phyloP scores from a whole-genome alignment of 35 echinoderm and acorn worm species.

The Anneissia japonica region DNA sequence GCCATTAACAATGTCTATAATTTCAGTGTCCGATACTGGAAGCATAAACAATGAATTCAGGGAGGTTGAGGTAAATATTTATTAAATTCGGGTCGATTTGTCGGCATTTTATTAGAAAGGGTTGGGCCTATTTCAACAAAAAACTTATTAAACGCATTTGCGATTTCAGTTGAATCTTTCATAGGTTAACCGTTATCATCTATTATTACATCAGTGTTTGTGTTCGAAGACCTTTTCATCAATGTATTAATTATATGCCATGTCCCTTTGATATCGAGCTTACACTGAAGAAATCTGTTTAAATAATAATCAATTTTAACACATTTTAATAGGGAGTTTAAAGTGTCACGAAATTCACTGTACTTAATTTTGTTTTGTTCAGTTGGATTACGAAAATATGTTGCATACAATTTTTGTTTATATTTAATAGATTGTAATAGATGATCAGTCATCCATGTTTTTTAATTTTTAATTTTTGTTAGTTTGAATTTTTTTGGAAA shows the following conservation, averaged over 20 bases:
- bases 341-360: background rate
- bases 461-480: background rate
- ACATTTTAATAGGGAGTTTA: background rate
- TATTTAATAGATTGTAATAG: background rate
- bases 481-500: background rate
- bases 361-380: background rate
- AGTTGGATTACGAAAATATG: background rate
- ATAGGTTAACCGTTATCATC: background rate
- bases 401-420: background rate
- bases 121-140: background rate
- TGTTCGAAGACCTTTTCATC: background rate
- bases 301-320: background rate
- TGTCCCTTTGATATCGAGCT: background rate
- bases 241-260: background rate
- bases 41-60: conserved; percentile 18
- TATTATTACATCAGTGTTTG: background rate
- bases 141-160: background rate
- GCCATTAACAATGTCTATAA: conserved; percentile 8
- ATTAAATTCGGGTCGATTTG: background rate
- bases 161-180: background rate
- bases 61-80: background rate
- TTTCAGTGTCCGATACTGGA: conserved; percentile 18
- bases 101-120: background rate
- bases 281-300: background rate
- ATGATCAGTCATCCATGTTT: background rate